Conservation (phyloP, 37 sponge, comb jelly and placozoan genomes). For the Haliclona indistincta region DNA sequence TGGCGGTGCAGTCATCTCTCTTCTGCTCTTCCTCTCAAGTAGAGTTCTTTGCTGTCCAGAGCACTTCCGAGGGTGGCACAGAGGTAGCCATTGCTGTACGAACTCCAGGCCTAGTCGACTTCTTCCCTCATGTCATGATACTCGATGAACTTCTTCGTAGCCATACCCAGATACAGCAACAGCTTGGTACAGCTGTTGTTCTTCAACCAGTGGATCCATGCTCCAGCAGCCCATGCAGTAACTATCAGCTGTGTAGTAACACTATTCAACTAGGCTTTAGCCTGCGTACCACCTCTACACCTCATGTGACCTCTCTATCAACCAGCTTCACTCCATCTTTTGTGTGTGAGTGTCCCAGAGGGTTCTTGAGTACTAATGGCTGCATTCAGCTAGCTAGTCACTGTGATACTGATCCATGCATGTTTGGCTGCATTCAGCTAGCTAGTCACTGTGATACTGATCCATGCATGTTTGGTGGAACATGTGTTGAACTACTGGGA, state of each 20-base stretch:
- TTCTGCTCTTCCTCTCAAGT: not conserved
- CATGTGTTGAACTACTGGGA: conserved; percentile 19
- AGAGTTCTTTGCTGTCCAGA: conserved; percentile 17
- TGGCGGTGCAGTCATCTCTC: not conserved
- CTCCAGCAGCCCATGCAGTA: conserved; percentile 22
- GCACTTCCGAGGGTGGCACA: not conserved
- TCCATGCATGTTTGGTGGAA: conserved; percentile 48
- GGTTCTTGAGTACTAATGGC: conserved; percentile 25
- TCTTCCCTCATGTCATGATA: not conserved
- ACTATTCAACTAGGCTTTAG: not conserved
- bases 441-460: conserved; percentile 30
- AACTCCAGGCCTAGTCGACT: not conserved
- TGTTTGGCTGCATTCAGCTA: conserved; percentile 26
- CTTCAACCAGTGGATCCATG: conserved; percentile 2
- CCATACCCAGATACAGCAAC: not conserved
- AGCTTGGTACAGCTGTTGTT: not conserved
- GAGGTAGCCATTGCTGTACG: conserved; percentile 18
- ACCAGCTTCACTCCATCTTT: conserved; percentile 10
- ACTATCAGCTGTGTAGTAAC: conserved; percentile 33
- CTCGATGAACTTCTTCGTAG: not conserved
- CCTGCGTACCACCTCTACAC: not conserved
- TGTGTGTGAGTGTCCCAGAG: conserved; percentile 50
- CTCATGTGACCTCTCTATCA: conserved; percentile 2
- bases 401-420: conserved; percentile 49
- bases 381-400: conserved; percentile 31